phyloP scores from a whole-genome alignment of 2,888 invertebrate species.

The Ptychoptera albimana region DNA sequence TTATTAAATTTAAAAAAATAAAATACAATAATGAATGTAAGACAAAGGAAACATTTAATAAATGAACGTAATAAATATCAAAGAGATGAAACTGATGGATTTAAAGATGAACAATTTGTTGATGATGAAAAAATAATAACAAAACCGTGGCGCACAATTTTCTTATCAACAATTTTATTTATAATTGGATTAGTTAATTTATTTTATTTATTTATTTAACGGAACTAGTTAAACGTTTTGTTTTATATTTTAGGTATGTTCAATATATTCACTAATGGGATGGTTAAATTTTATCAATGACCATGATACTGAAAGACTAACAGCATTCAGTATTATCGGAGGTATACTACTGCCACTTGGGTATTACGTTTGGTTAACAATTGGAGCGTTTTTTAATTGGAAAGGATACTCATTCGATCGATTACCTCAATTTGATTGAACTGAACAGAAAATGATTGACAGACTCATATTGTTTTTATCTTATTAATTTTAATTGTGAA shows the following conservation, averaged over 20 bases:
- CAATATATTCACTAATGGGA: not conserved
- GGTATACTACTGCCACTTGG: not conserved
- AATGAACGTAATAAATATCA: too few species aligned
- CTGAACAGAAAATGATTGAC: too few species aligned
- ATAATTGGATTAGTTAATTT: constrained; percentile 1
- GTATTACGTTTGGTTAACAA: too few species aligned
- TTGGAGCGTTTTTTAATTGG: too few species aligned
- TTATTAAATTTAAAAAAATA: too few species aligned
- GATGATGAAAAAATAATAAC: not conserved
- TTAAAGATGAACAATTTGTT: constrained; percentile 1
- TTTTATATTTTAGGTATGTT: not conserved
- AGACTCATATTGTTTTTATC: too few species aligned
- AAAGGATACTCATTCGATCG: too few species aligned
- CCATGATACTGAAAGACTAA: not conserved
- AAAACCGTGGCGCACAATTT: constrained; percentile 1
- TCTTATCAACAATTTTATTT: constrained; percentile 2
- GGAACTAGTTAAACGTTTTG: not conserved
- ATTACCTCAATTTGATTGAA: too few species aligned
- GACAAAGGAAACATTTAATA: too few species aligned
- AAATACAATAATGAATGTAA: too few species aligned
- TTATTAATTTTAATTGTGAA: too few species aligned
- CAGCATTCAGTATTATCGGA: not conserved
- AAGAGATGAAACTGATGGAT: not conserved
- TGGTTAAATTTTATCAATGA: not conserved
- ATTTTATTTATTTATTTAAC: not conserved